Evolutionary conservation across 92 coral and sea anemone species (phyloP).

Genomic region (Umimayanthus kanabou): DNA sequence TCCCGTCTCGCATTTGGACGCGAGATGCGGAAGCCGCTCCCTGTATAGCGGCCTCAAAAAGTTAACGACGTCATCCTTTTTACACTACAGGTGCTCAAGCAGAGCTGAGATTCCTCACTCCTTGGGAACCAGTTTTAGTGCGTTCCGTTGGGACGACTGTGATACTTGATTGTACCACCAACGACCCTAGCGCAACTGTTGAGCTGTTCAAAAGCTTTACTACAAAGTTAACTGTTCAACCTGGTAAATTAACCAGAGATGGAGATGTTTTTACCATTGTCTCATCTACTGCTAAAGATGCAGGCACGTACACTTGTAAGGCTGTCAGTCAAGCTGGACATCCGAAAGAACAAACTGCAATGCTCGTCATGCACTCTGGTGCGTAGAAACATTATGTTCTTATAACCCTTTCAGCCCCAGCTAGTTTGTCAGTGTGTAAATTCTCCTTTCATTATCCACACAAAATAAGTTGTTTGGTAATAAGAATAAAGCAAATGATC

Average conservation of each 20-base stretch:
- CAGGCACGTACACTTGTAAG: neutral
- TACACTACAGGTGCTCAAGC: neutral
- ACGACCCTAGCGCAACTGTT: constrained; percentile 4
- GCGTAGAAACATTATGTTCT: neutral
- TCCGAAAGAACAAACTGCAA: neutral
- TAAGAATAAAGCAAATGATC: too few relatives aligned
- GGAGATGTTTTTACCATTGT: neutral
- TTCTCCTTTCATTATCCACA: too few relatives aligned
- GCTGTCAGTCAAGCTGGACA: neutral
- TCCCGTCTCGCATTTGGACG: too few relatives aligned
- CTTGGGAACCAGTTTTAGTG: neutral
- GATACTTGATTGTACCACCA: neutral
- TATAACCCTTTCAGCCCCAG: too few relatives aligned
- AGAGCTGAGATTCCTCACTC: neutral
- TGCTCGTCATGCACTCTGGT: neutral
- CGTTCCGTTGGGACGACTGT: neutral
- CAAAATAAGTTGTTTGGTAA: too few relatives aligned
- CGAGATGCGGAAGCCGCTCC: too few relatives aligned
- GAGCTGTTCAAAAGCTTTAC: neutral
- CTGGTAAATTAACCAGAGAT: neutral
- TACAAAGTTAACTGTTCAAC: constrained; percentile 16
- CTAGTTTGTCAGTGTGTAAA: too few relatives aligned
- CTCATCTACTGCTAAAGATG: neutral
- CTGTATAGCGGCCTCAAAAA: too few relatives aligned
- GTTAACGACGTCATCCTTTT: neutral